A percentile compares a stretch with the other conserved stretches of the same genome.
These are phyloP conservation scores for Mactromeris polynyma DNA, from an alignment of 2,888 invertebrate genomes.

Conservation along the genomic window DNA sequence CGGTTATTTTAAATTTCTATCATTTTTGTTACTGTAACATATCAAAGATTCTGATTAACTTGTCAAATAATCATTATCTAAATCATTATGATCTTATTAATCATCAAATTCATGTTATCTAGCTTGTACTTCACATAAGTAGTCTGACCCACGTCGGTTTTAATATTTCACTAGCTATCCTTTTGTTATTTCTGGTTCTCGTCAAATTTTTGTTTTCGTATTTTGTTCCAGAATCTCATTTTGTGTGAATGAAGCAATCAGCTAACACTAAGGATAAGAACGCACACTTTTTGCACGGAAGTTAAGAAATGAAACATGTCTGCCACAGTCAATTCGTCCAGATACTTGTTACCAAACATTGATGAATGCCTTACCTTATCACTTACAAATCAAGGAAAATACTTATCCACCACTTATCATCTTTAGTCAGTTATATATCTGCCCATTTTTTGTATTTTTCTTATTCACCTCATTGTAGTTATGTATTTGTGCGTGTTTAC, in stretches of 20 bases:
- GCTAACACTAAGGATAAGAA: neutral
- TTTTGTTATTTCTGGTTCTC: constrained; percentile 7
- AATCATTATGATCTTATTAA: constrained; percentile 32
- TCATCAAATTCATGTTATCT: constrained; percentile 17
- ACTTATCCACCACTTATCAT: too few relatives aligned
- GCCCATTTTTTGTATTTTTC: too few relatives aligned
- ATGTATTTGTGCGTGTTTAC: too few relatives aligned
- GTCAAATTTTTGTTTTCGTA: neutral
- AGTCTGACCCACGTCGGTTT: constrained; percentile 26
- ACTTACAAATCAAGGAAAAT: too few relatives aligned
- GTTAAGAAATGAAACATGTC: too few relatives aligned
- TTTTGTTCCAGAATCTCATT: neutral
- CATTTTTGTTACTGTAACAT: constrained; percentile 36
- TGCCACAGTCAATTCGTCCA: too few relatives aligned
- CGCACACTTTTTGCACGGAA: too few relatives aligned
- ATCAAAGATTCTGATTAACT: constrained; percentile 34
- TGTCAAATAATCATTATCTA: constrained; percentile 46
- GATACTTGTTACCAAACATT: too few relatives aligned
- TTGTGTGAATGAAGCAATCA: neutral
- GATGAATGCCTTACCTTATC: too few relatives aligned
- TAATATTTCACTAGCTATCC: constrained; percentile 1
- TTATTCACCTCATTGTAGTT: too few relatives aligned
- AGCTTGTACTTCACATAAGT: neutral
- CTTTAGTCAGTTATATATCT: too few relatives aligned
- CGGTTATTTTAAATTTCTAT: constrained; percentile 33